Conservation (phyloP, 2,113 vertebrate genomes). For the Glaucidium brasilianum region DNA sequence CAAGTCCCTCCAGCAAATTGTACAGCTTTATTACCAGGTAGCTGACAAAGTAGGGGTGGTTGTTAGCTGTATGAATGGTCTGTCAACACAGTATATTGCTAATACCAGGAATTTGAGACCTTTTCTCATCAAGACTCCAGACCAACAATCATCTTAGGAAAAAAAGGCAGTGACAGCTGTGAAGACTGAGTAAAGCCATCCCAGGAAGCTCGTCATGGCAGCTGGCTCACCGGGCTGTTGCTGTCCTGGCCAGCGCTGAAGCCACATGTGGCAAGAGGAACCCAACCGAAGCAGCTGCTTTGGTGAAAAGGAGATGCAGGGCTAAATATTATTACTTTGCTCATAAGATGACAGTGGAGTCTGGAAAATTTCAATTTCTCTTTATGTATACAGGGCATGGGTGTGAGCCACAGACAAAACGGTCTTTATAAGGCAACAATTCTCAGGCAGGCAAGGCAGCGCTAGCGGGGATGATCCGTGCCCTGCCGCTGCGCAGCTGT, state of each 20-base stretch:
- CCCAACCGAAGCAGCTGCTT: rapidly evolving
- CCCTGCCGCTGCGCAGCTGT: rapidly evolving
- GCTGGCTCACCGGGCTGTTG: not conserved
- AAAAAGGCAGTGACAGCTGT: rapidly evolving
- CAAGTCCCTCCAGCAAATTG: not conserved
- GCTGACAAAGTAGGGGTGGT: not conserved
- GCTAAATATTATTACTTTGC: not conserved
- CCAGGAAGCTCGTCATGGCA: not conserved
- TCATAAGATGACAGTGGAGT: not conserved
- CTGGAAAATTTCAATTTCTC: slow-evolving; percentile 32
- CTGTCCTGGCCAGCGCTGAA: rapidly evolving
- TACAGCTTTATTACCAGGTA: not conserved
- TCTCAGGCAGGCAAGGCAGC: rapidly evolving
- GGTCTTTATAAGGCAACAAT: slow-evolving; percentile 7
- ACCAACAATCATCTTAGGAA: not conserved
- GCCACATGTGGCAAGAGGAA: rapidly evolving
- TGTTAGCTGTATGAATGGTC: not conserved
- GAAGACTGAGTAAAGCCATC: not conserved
- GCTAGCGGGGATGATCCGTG: rapidly evolving
- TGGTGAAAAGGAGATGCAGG: not conserved
- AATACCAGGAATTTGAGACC: not conserved
- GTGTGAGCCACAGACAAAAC: not conserved
- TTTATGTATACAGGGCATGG: not conserved
- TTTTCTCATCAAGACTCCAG: not conserved
- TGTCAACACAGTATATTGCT: not conserved